phyloP scores from a whole-genome alignment of 1,140 invertebrate genomes.

The Drosophila nikananu region DNA sequence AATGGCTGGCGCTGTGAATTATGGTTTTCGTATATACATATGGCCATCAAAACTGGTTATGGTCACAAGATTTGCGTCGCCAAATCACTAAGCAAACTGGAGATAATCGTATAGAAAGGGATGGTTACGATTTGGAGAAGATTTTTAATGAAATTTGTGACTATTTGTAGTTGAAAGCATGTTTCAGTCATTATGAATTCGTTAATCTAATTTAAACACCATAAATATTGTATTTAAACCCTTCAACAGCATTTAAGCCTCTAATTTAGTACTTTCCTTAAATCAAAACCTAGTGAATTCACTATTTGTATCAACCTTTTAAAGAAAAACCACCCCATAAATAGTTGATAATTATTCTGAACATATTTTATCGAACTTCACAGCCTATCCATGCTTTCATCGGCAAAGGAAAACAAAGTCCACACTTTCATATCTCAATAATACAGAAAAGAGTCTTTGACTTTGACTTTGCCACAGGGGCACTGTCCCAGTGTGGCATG shows the following conservation, averaged over 20 bases:
- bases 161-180: neutral
- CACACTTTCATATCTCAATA: conserved; percentile 23
- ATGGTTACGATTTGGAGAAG: neutral
- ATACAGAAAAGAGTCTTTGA: neutral
- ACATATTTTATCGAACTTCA: conserved; percentile 14
- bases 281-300: neutral
- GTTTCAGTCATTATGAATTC: neutral
- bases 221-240: no score
- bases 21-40: conserved; percentile 53
- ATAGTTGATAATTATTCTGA: conserved; percentile 5
- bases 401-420: neutral
- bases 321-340: conserved; percentile 2
- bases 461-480: conserved; percentile 19
- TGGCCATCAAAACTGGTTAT: conserved; percentile 42
- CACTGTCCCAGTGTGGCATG: conserved; percentile 67
- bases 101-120: conserved; percentile 44
- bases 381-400: conserved; percentile 32
- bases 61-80: conserved; percentile 30
- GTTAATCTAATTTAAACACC: no score
- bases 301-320: neutral
- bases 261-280: neutral
- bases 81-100: conserved; percentile 53
- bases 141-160: neutral
- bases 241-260: neutral
- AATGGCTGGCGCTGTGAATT: conserved; percentile 75